Evolutionary conservation across 2,888 invertebrate genomes (phyloP).

Genomic region (Elmis aenea): DNA sequence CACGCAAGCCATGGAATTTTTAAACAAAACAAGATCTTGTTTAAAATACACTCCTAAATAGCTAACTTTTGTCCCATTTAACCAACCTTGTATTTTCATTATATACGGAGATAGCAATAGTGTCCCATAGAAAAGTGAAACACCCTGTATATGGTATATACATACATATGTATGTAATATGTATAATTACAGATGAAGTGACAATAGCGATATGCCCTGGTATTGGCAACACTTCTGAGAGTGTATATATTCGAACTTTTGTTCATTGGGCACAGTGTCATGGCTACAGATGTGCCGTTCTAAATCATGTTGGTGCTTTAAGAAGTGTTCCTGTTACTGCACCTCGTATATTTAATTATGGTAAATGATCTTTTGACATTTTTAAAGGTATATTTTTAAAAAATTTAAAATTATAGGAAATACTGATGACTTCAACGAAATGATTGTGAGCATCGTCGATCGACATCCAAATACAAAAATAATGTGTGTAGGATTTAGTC

Average conservation of each 20-base stretch:
- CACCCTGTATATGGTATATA: too few relatives aligned
- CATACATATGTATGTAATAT: too few relatives aligned
- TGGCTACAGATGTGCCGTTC: conserved; percentile 86
- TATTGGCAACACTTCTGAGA: conserved; percentile 92
- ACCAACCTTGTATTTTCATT: too few relatives aligned
- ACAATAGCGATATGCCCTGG: conserved; percentile 87
- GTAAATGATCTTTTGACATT: conserved; percentile 50
- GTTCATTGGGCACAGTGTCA: conserved; percentile 88
- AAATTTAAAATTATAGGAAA: conserved; percentile 57
- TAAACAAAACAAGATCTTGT: too few relatives aligned
- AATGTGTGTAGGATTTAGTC: conserved; percentile 85
- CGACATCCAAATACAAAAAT: conserved; percentile 73
- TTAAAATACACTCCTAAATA: too few relatives aligned
- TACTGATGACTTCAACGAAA: conserved; percentile 81
- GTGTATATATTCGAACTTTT: conserved; percentile 88
- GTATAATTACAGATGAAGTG: conserved; percentile 66
- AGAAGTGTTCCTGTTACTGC: conserved; percentile 81
- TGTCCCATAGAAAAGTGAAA: too few relatives aligned
- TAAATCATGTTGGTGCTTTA: conserved; percentile 91
- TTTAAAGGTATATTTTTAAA: conserved; percentile 7
- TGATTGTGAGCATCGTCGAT: conserved; percentile 70
- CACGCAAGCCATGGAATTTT: too few relatives aligned
- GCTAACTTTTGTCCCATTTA: too few relatives aligned
- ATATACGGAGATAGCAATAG: too few relatives aligned
- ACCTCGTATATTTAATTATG: conserved; percentile 86